Percentiles rank a stretch among this genome's conserved stretches.
Evolutionary conservation across 2,797 vertebrate species (phyloP).

Genomic region (Phrynocephalus forsythii): DNA sequence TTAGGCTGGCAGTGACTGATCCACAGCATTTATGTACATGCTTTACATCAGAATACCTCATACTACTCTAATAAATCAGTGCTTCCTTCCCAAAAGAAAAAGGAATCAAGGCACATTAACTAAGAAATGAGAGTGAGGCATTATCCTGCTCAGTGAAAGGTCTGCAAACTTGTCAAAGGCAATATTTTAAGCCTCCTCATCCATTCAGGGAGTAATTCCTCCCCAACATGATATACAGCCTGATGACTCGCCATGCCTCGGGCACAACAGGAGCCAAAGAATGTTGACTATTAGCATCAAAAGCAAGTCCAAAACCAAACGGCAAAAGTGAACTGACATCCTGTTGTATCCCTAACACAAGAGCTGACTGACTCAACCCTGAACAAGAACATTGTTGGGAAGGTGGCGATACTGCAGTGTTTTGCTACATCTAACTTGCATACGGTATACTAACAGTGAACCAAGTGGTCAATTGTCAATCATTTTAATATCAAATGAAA

Average conservation of each 20-base stretch:
- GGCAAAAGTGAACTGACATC: neutral
- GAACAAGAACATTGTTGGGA: neutral
- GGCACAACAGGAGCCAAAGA: neutral
- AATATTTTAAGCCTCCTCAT: neutral
- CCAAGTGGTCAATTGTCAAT: neutral
- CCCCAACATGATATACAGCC: neutral
- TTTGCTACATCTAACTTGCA: neutral
- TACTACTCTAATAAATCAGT: neutral
- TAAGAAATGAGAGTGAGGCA: neutral
- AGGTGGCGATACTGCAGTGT: neutral
- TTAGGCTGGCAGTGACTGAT: neutral
- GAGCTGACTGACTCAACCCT: neutral
- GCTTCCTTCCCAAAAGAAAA: neutral
- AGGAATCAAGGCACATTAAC: neutral
- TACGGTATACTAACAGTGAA: neutral
- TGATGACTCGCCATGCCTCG: neutral
- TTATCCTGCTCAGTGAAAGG: neutral
- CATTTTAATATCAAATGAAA: neutral
- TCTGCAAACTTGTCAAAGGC: neutral
- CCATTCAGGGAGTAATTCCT: neutral
- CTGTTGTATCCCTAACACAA: neutral
- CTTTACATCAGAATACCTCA: neutral
- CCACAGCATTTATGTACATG: neutral
- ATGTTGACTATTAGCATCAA: neutral
- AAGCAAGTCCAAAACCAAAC: neutral